Conservation (phyloP, 92 coral and sea anemone species). For the Zoanthus sociatus region DNA sequence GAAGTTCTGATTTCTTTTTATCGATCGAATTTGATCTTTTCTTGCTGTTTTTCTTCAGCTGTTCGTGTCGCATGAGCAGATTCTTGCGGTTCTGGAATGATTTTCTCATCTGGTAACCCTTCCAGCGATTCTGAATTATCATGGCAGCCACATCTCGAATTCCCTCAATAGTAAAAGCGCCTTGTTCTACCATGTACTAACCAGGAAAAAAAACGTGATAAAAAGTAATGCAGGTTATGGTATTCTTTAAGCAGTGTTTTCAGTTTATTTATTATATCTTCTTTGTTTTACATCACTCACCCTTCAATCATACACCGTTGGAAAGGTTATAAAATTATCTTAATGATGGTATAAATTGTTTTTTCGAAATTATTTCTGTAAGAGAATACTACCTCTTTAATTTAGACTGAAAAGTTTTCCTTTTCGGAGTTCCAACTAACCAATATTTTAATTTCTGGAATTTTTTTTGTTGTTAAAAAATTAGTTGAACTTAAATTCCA, state of each 20-base stretch:
- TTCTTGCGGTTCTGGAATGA: conserved; percentile 69
- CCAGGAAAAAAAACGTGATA: neutral
- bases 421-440: too few relatives aligned
- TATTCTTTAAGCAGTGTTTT: too few relatives aligned
- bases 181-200: conserved; percentile 92
- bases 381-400: too few relatives aligned
- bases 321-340: too few relatives aligned
- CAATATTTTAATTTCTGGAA: too few relatives aligned
- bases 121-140: conserved; percentile 81
- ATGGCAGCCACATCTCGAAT: conserved; percentile 90
- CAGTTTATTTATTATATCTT: too few relatives aligned
- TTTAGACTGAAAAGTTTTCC: too few relatives aligned
- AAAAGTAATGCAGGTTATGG: neutral
- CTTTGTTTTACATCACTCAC: neutral
- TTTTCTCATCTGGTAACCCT: conserved; percentile 76
- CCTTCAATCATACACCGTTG: neutral
- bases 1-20: conserved; percentile 38
- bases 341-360: too few relatives aligned
- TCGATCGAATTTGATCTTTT: conserved; percentile 60
- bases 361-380: too few relatives aligned
- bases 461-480: too few relatives aligned
- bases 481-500: too few relatives aligned
- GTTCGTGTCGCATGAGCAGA: conserved; percentile 71
- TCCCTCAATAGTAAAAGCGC: conserved; percentile 88
- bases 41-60: conserved; percentile 61